Conservation (phyloP, 2,113 vertebrate genomes). For the Ciconia boyciana region DNA sequence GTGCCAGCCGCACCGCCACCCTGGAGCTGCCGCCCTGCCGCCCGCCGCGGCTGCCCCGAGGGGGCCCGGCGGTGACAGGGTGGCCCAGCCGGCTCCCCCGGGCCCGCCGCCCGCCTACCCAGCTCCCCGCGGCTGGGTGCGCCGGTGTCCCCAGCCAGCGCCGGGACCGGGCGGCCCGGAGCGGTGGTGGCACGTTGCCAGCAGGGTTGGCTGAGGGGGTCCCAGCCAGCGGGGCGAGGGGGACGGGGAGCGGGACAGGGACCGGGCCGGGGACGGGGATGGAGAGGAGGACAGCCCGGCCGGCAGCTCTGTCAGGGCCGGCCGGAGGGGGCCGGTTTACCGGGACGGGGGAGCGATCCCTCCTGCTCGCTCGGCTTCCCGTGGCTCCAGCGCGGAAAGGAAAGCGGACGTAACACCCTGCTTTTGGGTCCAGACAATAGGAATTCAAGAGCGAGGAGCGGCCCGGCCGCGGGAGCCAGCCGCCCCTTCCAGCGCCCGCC, state of each 20-base stretch:
- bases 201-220: not conserved
- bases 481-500: not conserved
- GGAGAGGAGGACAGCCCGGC: not conserved
- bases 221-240: not conserved
- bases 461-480: not conserved
- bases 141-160: not conserved
- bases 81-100: not conserved
- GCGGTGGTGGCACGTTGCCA: not conserved
- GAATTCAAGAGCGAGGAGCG: conserved; percentile 50
- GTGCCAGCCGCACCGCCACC: not conserved
- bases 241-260: not conserved
- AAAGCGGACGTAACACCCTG: conserved; percentile 46
- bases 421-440: conserved; percentile 62
- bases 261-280: not conserved
- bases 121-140: not conserved
- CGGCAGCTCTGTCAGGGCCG: not conserved
- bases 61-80: not conserved
- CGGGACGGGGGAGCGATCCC: not conserved
- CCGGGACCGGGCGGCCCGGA: not conserved
- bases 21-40: not conserved
- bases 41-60: not conserved
- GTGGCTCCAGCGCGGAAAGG: not conserved
- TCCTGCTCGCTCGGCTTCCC: not conserved
- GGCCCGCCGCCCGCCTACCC: not conserved
- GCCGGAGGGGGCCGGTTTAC: not conserved